These are phyloP conservation scores for Mormyrus proboscirostris DNA, from an alignment of 2,797 vertebrate species.

Conservation along the genomic window DNA sequence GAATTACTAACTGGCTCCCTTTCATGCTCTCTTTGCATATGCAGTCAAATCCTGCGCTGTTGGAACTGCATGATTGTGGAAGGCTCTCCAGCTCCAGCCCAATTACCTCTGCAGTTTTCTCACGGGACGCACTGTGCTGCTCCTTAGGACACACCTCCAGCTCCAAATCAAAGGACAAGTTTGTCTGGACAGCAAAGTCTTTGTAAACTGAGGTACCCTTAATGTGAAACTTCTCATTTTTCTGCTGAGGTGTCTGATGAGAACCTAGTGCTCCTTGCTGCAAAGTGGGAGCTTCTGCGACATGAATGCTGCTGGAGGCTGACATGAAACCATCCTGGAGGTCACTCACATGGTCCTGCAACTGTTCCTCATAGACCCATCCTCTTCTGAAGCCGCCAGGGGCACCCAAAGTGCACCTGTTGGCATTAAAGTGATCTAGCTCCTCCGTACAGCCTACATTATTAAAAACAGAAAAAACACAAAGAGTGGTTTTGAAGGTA, in stretches of 20 bases:
- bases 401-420: neutral
- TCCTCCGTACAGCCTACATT: neutral
- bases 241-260: conserved; percentile 22
- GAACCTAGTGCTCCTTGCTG: neutral
- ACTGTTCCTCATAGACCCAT: neutral
- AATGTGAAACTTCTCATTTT: conserved; percentile 8
- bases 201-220: neutral
- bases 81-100: neutral
- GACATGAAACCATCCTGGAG: neutral
- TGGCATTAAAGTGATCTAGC: conserved; percentile 3
- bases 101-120: conserved; percentile 22
- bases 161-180: conserved; percentile 39
- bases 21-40: conserved; percentile 10
- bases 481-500: neutral
- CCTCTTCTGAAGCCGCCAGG: neutral
- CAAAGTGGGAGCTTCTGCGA: neutral
- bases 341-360: neutral
- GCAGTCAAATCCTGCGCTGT: conserved; percentile 17
- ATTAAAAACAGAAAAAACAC: neutral
- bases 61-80: conserved; percentile 38
- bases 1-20: neutral
- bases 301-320: neutral
- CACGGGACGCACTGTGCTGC: neutral
- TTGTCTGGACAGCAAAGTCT: conserved; percentile 22
- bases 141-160: conserved; percentile 25